These are phyloP conservation scores for Entelurus aequoreus DNA, from an alignment of 2,113 vertebrate species.

Conservation along the genomic window DNA sequence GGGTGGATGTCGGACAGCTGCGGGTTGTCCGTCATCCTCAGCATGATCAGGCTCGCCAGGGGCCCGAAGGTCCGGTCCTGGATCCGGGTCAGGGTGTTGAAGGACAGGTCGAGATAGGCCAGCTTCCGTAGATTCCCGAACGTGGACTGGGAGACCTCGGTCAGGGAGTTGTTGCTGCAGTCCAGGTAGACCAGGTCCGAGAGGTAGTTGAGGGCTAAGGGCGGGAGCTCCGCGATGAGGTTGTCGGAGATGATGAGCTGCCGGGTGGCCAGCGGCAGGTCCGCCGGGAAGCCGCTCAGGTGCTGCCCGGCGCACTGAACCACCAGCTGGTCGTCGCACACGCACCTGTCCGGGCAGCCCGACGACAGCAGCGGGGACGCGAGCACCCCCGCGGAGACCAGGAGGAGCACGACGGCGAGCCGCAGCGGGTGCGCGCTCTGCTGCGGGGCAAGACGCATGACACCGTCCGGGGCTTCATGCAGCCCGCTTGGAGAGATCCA, in stretches of 20 bases:
- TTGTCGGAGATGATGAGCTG: slow-evolving; percentile 83
- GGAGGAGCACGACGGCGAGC: slow-evolving; percentile 30
- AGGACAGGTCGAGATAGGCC: slow-evolving; percentile 87
- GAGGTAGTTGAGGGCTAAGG: slow-evolving; percentile 82
- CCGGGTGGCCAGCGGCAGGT: slow-evolving; percentile 82
- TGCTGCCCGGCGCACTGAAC: slow-evolving; percentile 80
- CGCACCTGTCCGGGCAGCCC: slow-evolving; percentile 76
- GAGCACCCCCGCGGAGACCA: slow-evolving; percentile 26
- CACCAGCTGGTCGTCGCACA: slow-evolving; percentile 81
- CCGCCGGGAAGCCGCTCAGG: slow-evolving; percentile 74
- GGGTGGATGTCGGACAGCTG: slow-evolving; percentile 75
- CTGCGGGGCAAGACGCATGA: slow-evolving; percentile 71
- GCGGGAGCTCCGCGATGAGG: slow-evolving; percentile 75
- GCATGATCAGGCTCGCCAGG: slow-evolving; percentile 80
- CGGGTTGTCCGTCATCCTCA: slow-evolving; percentile 86
- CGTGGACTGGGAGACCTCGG: slow-evolving; percentile 79
- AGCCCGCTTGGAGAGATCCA: slow-evolving; percentile 56
- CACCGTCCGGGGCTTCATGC: slow-evolving; percentile 69
- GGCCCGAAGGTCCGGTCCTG: slow-evolving; percentile 81
- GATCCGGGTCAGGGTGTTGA: slow-evolving; percentile 79
- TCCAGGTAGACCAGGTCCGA: slow-evolving; percentile 87
- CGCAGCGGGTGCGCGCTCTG: slow-evolving; percentile 63
- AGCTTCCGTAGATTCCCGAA: slow-evolving; percentile 82
- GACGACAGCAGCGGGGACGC: slow-evolving; percentile 54
- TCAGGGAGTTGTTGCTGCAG: slow-evolving; percentile 82